Evolutionary conservation across 2,797 vertebrate species (phyloP).

Genomic region (Philypnodon macrostomus): DNA sequence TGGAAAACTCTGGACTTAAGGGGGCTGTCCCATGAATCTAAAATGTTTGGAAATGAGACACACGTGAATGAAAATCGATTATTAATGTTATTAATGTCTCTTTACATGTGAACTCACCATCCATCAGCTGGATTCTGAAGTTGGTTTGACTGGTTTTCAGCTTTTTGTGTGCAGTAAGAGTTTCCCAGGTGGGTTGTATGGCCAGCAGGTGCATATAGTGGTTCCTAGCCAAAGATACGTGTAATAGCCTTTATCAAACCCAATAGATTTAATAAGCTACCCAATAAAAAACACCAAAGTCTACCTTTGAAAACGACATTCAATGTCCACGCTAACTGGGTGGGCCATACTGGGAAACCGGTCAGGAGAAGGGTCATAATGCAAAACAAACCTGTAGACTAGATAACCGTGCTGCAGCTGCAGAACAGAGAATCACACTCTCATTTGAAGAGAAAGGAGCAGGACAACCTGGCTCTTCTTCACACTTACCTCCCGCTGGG

Average conservation of each 20-base stretch:
- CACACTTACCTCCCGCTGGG: constrained; percentile 54
- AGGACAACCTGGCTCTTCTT: not conserved
- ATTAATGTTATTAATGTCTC: not conserved
- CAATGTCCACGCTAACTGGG: constrained; percentile 51
- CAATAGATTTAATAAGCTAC: not conserved
- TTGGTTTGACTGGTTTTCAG: constrained; percentile 45
- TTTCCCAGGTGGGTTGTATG: constrained; percentile 66
- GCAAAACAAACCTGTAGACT: constrained; percentile 67
- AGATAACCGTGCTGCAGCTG: constrained; percentile 52
- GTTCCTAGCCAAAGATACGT: constrained; percentile 47
- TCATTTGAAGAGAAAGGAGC: not conserved
- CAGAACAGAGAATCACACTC: not conserved
- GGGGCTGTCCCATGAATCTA: constrained; percentile 63
- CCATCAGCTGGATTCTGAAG: constrained; percentile 68
- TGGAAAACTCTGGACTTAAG: constrained; percentile 43
- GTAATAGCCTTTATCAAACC: no score
- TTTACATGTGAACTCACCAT: constrained; percentile 51
- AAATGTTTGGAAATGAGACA: not conserved
- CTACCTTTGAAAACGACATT: constrained; percentile 73
- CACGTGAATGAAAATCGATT: not conserved
- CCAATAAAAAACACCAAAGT: not conserved
- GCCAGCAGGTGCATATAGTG: constrained; percentile 64
- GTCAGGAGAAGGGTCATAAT: constrained; percentile 52
- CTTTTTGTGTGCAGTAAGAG: constrained; percentile 45
- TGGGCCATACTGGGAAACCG: constrained; percentile 26